phyloP scores from a whole-genome alignment of 2,113 vertebrate genomes.

The Motacilla alba region DNA sequence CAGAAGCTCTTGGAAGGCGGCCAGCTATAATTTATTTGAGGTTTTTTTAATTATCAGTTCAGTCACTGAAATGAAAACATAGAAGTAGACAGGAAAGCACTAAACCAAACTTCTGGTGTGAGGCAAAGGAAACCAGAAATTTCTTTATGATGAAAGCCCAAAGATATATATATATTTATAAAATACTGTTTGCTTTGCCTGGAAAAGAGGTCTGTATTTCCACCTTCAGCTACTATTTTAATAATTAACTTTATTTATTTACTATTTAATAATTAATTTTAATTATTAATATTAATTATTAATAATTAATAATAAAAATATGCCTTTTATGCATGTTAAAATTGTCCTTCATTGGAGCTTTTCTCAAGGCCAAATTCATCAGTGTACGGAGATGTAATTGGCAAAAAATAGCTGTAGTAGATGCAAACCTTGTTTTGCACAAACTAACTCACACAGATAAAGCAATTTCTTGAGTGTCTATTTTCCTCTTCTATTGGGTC shows the following conservation, averaged over 20 bases:
- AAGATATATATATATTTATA: fast-evolving
- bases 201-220: neutral
- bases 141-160: neutral
- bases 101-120: neutral
- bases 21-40: neutral
- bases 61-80: neutral
- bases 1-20: neutral
- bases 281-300: too few species aligned
- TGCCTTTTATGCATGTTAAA: neutral
- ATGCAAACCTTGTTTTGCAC: neutral
- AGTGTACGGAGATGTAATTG: neutral
- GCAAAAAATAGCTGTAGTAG: neutral
- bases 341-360: neutral
- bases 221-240: neutral
- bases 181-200: neutral
- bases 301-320: too few species aligned
- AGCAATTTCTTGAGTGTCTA: neutral
- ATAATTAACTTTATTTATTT: too few species aligned
- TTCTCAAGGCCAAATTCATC: neutral
- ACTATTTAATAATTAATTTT: too few species aligned
- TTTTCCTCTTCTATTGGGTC: neutral
- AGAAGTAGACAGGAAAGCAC: neutral
- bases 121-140: neutral
- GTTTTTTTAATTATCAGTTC: neutral
- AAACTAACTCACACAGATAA: neutral